Conservation (phyloP, 2,888 invertebrate genomes). For the Heliothis peltigera region DNA sequence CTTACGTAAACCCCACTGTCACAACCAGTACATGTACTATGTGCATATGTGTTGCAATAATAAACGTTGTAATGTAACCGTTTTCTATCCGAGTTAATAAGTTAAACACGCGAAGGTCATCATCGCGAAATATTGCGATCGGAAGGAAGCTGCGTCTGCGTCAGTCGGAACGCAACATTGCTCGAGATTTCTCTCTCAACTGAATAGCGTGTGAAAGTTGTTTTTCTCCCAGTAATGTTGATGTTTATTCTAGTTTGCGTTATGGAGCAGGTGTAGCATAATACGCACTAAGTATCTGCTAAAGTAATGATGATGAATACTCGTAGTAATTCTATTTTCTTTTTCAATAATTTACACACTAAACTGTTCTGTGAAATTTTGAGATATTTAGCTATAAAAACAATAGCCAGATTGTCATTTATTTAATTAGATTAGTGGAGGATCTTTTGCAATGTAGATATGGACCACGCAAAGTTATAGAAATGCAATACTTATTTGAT, state of each 20-base stretch:
- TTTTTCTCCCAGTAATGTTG: slow-evolving; percentile 77
- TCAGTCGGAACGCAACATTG: slow-evolving; percentile 55
- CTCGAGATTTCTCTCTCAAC: slow-evolving; percentile 79
- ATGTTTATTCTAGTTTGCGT: slow-evolving; percentile 56
- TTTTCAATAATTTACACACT: too few relatives aligned
- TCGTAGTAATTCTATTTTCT: not conserved
- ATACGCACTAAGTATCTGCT: slow-evolving; percentile 7
- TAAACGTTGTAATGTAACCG: slow-evolving; percentile 63
- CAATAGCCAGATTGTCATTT: too few relatives aligned
- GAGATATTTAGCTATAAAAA: too few relatives aligned
- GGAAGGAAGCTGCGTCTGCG: slow-evolving; percentile 75
- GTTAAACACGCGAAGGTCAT: slow-evolving; percentile 70
- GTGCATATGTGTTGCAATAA: slow-evolving; percentile 75
- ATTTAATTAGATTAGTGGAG: not conserved
- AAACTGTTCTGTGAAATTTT: not conserved
- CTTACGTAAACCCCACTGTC: slow-evolving; percentile 86
- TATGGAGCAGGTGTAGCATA: slow-evolving; percentile 47
- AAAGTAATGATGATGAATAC: not conserved
- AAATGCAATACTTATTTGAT: slow-evolving; percentile 1
- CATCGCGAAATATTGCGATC: slow-evolving; percentile 58
- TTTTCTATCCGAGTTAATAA: slow-evolving; percentile 69
- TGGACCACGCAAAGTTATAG: not conserved
- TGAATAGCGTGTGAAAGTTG: slow-evolving; percentile 84
- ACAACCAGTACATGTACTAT: slow-evolving; percentile 75
- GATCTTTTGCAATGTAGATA: not conserved